Conservation (phyloP, 2,888 invertebrate genomes). For the Drosophila demipolita region DNA sequence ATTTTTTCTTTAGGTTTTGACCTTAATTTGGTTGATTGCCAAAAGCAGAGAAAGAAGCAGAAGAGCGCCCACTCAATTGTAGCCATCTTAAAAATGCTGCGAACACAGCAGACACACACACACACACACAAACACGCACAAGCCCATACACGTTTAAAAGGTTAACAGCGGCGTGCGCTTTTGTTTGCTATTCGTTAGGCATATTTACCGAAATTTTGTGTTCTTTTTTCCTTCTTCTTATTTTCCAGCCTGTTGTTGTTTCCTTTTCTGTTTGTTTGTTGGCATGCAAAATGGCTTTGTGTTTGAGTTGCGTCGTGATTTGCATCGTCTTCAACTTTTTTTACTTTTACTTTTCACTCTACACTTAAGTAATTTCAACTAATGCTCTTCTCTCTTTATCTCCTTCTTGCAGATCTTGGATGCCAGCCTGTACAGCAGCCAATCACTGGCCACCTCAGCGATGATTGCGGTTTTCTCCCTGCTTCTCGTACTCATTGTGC, state of each 20-base stretch:
- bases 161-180: conserved; percentile 68
- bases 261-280: conserved; percentile 34
- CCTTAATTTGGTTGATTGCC: conserved; percentile 54
- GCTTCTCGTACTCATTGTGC: conserved; percentile 90
- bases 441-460: conserved; percentile 93
- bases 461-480: conserved; percentile 93
- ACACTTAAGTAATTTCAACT: conserved; percentile 43
- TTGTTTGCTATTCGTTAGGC: conserved; percentile 80
- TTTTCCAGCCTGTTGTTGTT: conserved; percentile 23
- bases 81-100: conserved; percentile 24
- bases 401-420: conserved; percentile 91
- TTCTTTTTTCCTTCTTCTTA: conserved; percentile 6
- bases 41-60: conserved; percentile 2
- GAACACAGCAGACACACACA: conserved; percentile 29
- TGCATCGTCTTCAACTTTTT: conserved; percentile 49
- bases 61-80: conserved; percentile 15
- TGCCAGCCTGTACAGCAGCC: conserved; percentile 94
- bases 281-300: conserved; percentile 75
- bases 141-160: conserved; percentile 40
- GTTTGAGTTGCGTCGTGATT: conserved; percentile 67
- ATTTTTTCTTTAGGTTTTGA: conserved; percentile 24
- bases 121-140: not conserved
- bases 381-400: conserved; percentile 84
- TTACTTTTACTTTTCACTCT: conserved; percentile 51
- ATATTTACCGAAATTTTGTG: conserved; percentile 68